Evolutionary conservation across 2,113 vertebrate genomes (phyloP).

Genomic region (Thamnophis sirtalis): DNA sequence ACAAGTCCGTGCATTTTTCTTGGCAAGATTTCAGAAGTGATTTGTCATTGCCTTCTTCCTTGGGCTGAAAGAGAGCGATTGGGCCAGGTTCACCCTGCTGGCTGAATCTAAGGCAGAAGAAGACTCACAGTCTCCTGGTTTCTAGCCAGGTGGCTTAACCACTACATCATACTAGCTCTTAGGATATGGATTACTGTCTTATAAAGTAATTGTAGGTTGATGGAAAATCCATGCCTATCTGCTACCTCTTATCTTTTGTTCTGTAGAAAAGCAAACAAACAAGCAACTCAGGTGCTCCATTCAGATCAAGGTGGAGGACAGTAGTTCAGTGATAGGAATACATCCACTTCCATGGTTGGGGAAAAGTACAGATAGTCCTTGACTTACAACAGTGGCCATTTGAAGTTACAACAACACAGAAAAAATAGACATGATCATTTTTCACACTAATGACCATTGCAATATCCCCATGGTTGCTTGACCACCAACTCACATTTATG

Average conservation of each 20-base stretch:
- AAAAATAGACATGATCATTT: too few relatives aligned
- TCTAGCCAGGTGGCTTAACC: not conserved
- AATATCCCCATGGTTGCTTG: too few relatives aligned
- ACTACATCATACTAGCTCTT: not conserved
- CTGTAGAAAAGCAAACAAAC: not conserved
- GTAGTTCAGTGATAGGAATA: not conserved
- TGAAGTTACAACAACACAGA: not conserved
- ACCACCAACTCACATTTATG: too few relatives aligned
- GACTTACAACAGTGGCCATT: not conserved
- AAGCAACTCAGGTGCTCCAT: not conserved
- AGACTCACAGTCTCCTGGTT: not conserved
- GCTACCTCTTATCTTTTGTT: not conserved
- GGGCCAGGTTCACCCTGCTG: not conserved
- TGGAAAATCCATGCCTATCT: not conserved
- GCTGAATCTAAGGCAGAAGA: not conserved
- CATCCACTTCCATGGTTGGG: not conserved
- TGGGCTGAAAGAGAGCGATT: not conserved
- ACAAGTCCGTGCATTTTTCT: not conserved
- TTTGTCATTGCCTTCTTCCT: not conserved
- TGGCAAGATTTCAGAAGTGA: not conserved
- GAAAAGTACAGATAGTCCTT: not conserved
- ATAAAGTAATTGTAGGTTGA: not conserved
- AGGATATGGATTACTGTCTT: not conserved
- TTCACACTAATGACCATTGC: too few relatives aligned
- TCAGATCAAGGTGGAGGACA: not conserved